Conservation (phyloP, 2,888 invertebrate genomes). For the Phengaris alcon region DNA sequence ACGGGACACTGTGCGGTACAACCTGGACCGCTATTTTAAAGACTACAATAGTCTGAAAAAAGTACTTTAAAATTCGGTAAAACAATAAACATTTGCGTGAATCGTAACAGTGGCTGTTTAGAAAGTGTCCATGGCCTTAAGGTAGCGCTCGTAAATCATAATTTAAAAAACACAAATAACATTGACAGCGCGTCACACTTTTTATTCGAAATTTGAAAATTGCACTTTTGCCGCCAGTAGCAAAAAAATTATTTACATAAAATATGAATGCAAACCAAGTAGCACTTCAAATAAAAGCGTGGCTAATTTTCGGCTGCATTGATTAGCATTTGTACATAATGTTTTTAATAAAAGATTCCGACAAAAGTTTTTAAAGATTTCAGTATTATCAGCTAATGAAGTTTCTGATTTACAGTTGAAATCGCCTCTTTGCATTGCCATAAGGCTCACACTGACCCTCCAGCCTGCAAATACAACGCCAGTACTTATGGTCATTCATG, state of each 20-base stretch:
- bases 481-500: no score
- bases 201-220: constrained; percentile 10
- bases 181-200: not conserved
- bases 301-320: constrained; percentile 9
- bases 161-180: constrained; percentile 38
- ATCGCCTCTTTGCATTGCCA: no score
- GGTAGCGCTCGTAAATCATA: constrained; percentile 56
- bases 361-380: no score
- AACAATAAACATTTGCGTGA: constrained; percentile 60
- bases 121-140: constrained; percentile 51
- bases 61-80: constrained; percentile 54
- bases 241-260: constrained; percentile 20
- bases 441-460: no score
- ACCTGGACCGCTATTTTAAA: constrained; percentile 53
- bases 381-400: no score
- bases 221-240: not conserved
- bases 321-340: not conserved
- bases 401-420: no score
- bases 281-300: not conserved
- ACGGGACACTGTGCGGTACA: constrained; percentile 63
- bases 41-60: constrained; percentile 32
- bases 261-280: not conserved
- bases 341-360: not conserved
- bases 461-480: no score
- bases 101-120: constrained; percentile 61